These are phyloP conservation scores for Penelope pileata DNA, from an alignment of 2,113 vertebrate species.

Conservation along the genomic window DNA sequence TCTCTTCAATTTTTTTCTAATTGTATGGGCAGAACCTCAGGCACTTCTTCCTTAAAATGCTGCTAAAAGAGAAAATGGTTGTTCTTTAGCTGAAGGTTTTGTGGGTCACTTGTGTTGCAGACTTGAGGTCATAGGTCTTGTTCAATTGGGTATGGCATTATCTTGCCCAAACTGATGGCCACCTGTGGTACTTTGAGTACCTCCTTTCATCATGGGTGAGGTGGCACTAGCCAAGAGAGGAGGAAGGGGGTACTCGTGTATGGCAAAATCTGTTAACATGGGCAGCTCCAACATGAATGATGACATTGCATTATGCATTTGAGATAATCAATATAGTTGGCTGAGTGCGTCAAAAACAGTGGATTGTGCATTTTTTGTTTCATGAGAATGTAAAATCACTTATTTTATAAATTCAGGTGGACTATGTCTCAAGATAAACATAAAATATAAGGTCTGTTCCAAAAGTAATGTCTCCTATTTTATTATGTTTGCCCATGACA, in stretches of 20 bases:
- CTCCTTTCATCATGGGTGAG: not conserved
- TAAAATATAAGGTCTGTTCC: not conserved
- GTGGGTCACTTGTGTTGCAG: not conserved
- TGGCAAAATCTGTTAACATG: not conserved
- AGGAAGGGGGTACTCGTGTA: not conserved
- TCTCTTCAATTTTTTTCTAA: not conserved
- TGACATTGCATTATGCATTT: not conserved
- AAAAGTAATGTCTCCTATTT: too few relatives aligned
- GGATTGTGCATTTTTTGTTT: not conserved
- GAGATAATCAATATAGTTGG: not conserved
- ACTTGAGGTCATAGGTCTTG: not conserved
- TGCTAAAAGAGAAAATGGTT: not conserved
- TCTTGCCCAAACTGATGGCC: not conserved
- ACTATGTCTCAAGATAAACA: not conserved
- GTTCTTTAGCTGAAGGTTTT: not conserved
- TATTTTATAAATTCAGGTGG: not conserved
- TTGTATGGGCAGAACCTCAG: not conserved
- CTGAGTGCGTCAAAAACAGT: not conserved
- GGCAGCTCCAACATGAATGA: rapidly evolving
- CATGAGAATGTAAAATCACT: rapidly evolving
- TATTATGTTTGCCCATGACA: too few relatives aligned
- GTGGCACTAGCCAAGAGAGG: not conserved
- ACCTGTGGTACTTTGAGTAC: not conserved
- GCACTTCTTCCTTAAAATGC: not conserved
- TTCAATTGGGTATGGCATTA: not conserved